Conservation (phyloP, 2,113 vertebrate genomes). For the Sphyrna mokarran region DNA sequence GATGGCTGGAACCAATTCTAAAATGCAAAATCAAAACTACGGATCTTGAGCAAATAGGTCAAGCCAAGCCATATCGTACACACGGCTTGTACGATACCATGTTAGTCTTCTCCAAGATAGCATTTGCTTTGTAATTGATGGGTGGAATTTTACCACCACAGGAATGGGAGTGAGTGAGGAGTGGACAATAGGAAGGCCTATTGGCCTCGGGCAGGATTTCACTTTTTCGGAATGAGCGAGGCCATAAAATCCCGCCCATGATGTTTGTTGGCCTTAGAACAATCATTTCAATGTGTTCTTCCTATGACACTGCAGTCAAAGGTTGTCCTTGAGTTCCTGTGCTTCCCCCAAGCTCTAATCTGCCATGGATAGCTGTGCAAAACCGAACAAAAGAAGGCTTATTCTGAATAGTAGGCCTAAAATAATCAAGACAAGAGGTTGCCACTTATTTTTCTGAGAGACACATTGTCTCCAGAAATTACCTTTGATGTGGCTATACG, state of each 20-base stretch:
- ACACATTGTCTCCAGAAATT: constrained; percentile 22
- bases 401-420: constrained; percentile 1
- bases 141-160: too few relatives aligned
- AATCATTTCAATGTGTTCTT: constrained; percentile 15
- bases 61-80: too few relatives aligned
- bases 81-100: neutral
- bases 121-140: neutral
- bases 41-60: neutral
- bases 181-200: too few relatives aligned
- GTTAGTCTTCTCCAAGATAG: neutral
- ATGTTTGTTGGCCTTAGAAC: neutral
- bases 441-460: constrained; percentile 3
- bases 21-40: neutral
- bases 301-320: neutral
- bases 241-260: too few relatives aligned
- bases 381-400: constrained; percentile 10
- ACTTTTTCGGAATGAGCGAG: too few relatives aligned
- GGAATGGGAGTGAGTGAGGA: too few relatives aligned
- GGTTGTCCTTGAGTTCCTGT: neutral
- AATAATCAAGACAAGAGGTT: constrained; percentile 22
- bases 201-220: too few relatives aligned
- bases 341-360: neutral
- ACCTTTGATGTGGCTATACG: constrained; percentile 9
- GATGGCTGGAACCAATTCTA: neutral
- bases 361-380: neutral